These are phyloP conservation scores for Blastobasis adustella DNA, from an alignment of 2,888 invertebrate species.

Conservation along the genomic window DNA sequence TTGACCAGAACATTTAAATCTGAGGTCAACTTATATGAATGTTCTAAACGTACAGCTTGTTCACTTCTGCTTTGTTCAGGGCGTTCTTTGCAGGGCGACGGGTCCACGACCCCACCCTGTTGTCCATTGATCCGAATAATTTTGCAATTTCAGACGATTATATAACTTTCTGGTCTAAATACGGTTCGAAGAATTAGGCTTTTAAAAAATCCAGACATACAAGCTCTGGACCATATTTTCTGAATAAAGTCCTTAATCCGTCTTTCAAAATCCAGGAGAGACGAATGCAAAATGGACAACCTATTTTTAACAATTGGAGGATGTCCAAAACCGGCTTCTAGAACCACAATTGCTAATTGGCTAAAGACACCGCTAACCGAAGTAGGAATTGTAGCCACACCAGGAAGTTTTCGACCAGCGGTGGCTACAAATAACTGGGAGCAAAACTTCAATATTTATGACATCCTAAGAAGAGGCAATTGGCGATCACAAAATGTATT, in stretches of 20 bases:
- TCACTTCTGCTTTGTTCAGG: slow-evolving; percentile 11
- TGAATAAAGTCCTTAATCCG: neutral
- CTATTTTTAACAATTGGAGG: neutral
- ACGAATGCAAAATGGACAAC: neutral
- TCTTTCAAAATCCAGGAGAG: neutral
- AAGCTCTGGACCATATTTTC: neutral
- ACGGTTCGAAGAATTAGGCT: slow-evolving; percentile 3
- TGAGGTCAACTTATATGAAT: slow-evolving; percentile 3
- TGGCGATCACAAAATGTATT: neutral
- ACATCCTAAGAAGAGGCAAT: neutral
- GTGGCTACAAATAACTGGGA: too few relatives aligned
- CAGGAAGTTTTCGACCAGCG: too few relatives aligned
- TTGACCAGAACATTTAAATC: slow-evolving; percentile 3
- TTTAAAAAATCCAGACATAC: neutral
- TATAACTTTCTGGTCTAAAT: slow-evolving; percentile 11
- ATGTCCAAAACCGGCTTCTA: neutral
- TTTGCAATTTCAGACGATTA: slow-evolving; percentile 4
- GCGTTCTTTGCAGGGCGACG: slow-evolving; percentile 14
- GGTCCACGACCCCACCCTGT: slow-evolving; percentile 14
- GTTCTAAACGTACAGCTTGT: slow-evolving; percentile 7
- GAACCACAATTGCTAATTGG: neutral
- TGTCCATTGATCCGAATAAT: slow-evolving; percentile 5
- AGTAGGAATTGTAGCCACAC: neutral
- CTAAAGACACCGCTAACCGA: neutral
- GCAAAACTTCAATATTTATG: neutral